Conservation (phyloP, 2,113 vertebrate species). For the Laticauda colubrina region DNA sequence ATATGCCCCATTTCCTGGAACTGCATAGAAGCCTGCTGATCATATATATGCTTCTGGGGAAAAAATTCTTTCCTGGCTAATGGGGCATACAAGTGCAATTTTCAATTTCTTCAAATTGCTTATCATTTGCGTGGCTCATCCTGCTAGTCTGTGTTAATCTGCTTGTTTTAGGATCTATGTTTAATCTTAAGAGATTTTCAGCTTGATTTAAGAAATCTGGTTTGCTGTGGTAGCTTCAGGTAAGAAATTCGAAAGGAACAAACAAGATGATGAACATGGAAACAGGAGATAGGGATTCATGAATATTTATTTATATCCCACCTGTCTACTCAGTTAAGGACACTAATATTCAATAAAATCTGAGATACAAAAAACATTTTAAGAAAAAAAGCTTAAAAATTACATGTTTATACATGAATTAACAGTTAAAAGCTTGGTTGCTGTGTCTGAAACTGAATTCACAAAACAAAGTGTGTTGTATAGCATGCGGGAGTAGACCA, state of each 20-base stretch:
- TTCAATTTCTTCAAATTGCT: neutral
- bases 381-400: neutral
- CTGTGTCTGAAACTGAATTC: neutral
- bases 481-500: neutral
- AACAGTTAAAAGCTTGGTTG: neutral
- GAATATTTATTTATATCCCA: neutral
- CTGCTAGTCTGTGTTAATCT: neutral
- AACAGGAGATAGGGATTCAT: neutral
- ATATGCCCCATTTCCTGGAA: conserved; percentile 1
- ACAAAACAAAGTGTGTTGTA: neutral
- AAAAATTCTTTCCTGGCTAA: neutral
- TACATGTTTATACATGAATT: neutral
- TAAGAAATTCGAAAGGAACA: neutral
- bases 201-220: neutral
- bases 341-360: neutral
- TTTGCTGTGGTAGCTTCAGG: neutral
- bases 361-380: neutral
- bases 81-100: neutral
- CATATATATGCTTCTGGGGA: neutral
- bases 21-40: neutral
- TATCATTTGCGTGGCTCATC: neutral
- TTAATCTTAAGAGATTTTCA: neutral
- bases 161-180: neutral
- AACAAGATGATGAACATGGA: neutral
- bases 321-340: neutral